Evolutionary conservation across 2,113 vertebrate genomes (phyloP), one percentile per base, ranked within the genome.

Genomic region (Australoheros scitulus): DNA sequence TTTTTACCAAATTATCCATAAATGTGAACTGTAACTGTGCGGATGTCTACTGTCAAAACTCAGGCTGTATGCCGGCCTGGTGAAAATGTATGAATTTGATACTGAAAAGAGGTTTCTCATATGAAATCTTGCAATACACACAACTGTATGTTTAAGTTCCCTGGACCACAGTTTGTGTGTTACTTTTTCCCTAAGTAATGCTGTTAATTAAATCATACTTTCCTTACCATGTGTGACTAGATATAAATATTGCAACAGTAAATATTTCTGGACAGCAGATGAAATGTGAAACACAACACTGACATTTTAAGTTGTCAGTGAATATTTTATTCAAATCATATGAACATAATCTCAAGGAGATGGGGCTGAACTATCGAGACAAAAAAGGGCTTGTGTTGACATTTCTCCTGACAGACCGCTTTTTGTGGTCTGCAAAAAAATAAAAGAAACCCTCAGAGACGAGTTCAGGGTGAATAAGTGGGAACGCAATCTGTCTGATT

Each of bases 241-340:
- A n/a, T 72, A 14, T 55, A 9, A 9, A 32, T 18, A 55, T 55
- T 3, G n/a, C 63, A 29, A 29, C 43, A 55, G 47, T 8, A 47
- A 55, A n/a, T 9, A 29, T 32, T 55, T 55, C 50, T 34, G 18
- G 47, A 34, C 47, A 34, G 26, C 65, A 72, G 6, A 32, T 52
- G 47, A 72, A 72, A 72, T 72, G 26, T 55, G 68, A 55, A 55
- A 52, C 24, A 3, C 13, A 72, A 72, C 38, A 22, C 59, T 82
- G 60, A 32, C 60, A 82, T 76, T 76, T 82, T 63, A 57, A 64
- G 59, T 63, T 68, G 38, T 87, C 76, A 22, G 41, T 8, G n/a
- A 70, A 56, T 11, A 34, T 79, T 61, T 68, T 55, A 20, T 6
- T 68, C 2, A 22, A n/a, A 59, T 59, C 43, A 32, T 29, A 50